Evolutionary conservation across 2,888 invertebrate species (phyloP).

Genomic region (Argyresthia albistria): DNA sequence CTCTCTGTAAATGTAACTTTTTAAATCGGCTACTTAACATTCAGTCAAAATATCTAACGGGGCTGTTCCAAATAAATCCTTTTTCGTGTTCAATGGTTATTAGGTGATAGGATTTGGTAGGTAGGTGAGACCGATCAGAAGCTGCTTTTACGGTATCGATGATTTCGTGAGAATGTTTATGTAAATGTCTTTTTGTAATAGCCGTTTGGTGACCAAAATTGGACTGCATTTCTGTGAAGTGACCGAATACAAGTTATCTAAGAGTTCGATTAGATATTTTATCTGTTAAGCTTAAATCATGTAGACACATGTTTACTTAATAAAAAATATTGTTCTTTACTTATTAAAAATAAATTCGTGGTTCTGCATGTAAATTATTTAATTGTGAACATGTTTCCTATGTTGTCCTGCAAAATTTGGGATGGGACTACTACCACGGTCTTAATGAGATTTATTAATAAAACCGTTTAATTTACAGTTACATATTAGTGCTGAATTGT

Average conservation of each 20-base stretch:
- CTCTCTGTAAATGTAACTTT: too few relatives aligned
- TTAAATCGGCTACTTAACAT: too few relatives aligned
- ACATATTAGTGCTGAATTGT: neutral
- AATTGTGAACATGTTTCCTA: too few relatives aligned
- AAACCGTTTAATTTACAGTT: neutral
- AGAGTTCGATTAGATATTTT: neutral
- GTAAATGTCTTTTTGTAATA: slow-evolving; percentile 24
- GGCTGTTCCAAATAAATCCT: neutral
- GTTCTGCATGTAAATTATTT: too few relatives aligned
- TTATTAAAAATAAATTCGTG: too few relatives aligned
- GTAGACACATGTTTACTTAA: too few relatives aligned
- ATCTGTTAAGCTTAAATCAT: too few relatives aligned
- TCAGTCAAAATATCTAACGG: too few relatives aligned
- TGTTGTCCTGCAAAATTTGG: too few relatives aligned
- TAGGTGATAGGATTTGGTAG: slow-evolving; percentile 33
- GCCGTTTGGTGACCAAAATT: slow-evolving; percentile 1
- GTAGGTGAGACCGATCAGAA: slow-evolving; percentile 15
- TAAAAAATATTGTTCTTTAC: too few relatives aligned
- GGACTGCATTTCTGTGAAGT: neutral
- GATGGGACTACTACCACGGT: too few relatives aligned
- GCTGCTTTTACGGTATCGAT: slow-evolving; percentile 15
- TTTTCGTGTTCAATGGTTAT: slow-evolving; percentile 22
- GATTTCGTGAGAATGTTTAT: slow-evolving; percentile 21
- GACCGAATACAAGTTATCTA: neutral
- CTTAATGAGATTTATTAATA: too few relatives aligned